A percentile compares a stretch with the other conserved stretches of the same genome.
phyloP scores from a whole-genome alignment of 2,888 invertebrate genomes.

The Phortica okadai region DNA sequence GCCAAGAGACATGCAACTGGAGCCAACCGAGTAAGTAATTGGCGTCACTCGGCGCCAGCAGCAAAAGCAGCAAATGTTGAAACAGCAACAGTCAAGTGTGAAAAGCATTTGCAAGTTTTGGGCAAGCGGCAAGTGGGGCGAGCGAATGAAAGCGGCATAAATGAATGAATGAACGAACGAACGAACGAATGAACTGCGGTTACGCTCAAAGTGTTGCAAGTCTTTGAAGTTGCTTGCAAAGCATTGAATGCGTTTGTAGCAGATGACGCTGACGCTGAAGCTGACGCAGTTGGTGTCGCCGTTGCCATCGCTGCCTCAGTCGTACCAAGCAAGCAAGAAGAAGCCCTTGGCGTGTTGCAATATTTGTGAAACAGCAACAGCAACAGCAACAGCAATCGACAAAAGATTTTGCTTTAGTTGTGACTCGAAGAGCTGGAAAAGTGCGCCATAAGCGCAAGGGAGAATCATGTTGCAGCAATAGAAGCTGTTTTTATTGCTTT shows the following conservation, averaged over 20 bases:
- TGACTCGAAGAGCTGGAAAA: conserved; percentile 61
- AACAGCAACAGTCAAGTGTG: conserved; percentile 15
- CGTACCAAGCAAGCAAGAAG: too few species aligned
- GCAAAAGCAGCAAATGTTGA: neutral
- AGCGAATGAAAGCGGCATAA: neutral
- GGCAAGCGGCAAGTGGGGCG: neutral
- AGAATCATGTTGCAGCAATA: neutral
- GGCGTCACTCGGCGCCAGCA: conserved; percentile 20
- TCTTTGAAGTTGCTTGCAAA: neutral
- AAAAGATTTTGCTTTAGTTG: conserved; percentile 70
- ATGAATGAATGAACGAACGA: neutral
- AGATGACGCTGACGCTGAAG: too few species aligned
- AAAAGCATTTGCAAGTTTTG: neutral
- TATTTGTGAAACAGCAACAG: neutral
- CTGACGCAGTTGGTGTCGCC: too few species aligned
- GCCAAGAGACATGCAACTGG: neutral
- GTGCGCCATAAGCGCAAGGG: conserved; percentile 59
- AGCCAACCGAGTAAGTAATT: conserved; percentile 25
- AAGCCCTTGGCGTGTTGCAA: neutral
- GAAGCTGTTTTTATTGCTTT: conserved; percentile 4
- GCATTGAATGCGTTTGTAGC: neutral
- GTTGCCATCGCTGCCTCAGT: too few species aligned
- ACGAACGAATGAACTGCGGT: neutral
- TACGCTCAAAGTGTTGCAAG: neutral
- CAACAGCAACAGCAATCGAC: conserved; percentile 52